A percentile compares a stretch with the other conserved stretches of the same genome.
These are phyloP conservation scores for Choloepus hoffmanni DNA, from an alignment of 2,113 vertebrate genomes.

Conservation along the genomic window DNA sequence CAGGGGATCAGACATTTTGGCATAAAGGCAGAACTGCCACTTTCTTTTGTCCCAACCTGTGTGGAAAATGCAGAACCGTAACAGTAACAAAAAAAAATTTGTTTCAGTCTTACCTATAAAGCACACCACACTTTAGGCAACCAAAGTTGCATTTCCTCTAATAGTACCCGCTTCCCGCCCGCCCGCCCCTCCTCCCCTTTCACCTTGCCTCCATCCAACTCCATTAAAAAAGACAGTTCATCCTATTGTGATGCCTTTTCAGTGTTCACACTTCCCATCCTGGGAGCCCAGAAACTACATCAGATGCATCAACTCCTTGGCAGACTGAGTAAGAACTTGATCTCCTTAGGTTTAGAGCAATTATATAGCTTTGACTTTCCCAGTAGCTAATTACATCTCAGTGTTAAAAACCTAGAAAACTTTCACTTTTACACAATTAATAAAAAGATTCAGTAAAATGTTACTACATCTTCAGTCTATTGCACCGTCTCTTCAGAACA, in stretches of 20 bases:
- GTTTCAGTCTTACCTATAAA: background rate
- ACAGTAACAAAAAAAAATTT: background rate
- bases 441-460: background rate
- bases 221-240: background rate
- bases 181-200: background rate
- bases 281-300: background rate
- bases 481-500: background rate
- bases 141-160: background rate
- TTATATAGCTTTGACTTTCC: conserved; percentile 2
- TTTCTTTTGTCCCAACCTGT: background rate
- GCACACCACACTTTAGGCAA: background rate
- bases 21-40: background rate
- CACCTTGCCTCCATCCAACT: background rate
- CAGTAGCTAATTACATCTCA: background rate
- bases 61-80: conserved; percentile 3
- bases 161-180: background rate
- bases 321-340: background rate
- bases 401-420: conserved; percentile 10
- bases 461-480: background rate
- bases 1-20: background rate
- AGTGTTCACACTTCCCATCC: background rate
- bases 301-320: background rate
- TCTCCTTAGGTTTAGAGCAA: background rate
- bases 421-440: background rate
- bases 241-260: background rate